Percentiles rank a stretch among this genome's conserved stretches.
Conservation (phyloP, 2,888 invertebrate genomes). For the Amblyjoppa proteus region DNA sequence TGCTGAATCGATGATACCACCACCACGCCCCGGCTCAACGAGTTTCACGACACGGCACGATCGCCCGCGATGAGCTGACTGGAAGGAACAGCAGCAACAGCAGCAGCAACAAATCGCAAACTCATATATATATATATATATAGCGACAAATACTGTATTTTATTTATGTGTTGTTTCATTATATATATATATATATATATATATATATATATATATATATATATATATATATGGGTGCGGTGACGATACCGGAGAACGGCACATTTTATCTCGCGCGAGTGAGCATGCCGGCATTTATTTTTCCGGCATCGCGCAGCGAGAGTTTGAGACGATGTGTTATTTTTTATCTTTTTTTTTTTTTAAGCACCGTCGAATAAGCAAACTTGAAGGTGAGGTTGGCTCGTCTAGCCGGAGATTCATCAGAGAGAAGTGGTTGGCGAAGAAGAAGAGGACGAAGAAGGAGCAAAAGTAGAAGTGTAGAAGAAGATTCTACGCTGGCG, state of each 20-base stretch:
- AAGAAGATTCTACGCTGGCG: slow-evolving; percentile 37
- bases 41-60: slow-evolving; percentile 44
- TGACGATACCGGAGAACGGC: slow-evolving; percentile 22
- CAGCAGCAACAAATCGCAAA: slow-evolving; percentile 10
- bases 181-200: neutral
- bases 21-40: slow-evolving; percentile 36
- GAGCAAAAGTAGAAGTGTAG: slow-evolving; percentile 22
- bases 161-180: neutral
- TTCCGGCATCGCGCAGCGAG: neutral
- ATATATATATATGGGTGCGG: neutral
- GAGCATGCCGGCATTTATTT: slow-evolving; percentile 8
- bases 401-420: slow-evolving; percentile 23
- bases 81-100: slow-evolving; percentile 13
- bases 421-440: slow-evolving; percentile 14
- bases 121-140: neutral
- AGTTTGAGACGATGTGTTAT: neutral
- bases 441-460: slow-evolving; percentile 31
- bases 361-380: neutral
- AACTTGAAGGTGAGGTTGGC: neutral
- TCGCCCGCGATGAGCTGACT: slow-evolving; percentile 37
- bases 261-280: slow-evolving; percentile 20
- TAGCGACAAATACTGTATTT: neutral
- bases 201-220: neutral
- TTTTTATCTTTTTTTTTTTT: neutral
- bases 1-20: slow-evolving; percentile 56